Evolutionary conservation across 2,797 vertebrate genomes (phyloP).

Genomic region (Eupleurogrammus muticus): DNA sequence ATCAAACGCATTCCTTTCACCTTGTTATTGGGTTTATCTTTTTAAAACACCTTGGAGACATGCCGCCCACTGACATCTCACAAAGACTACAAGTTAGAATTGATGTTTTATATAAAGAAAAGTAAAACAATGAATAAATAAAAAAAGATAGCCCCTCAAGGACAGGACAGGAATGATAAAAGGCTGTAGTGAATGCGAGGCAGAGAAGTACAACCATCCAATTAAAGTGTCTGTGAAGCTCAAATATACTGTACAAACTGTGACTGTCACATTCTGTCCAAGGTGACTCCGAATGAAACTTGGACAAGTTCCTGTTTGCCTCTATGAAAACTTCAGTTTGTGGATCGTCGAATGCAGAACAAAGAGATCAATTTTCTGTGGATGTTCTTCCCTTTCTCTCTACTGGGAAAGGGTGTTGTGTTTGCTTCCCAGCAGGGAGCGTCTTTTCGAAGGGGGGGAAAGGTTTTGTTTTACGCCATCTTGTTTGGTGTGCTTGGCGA

Average conservation of each 20-base stretch:
- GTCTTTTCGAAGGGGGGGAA: constrained; percentile 61
- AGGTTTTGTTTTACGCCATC: constrained; percentile 79
- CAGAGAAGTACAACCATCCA: constrained; percentile 36
- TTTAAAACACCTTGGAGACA: constrained; percentile 53
- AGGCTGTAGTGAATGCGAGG: constrained; percentile 43
- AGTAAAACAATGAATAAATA: constrained; percentile 50
- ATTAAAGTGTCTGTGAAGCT: constrained; percentile 35
- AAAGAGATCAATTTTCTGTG: constrained; percentile 27
- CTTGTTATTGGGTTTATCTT: constrained; percentile 54
- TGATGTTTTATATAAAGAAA: constrained; percentile 41
- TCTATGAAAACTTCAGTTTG: constrained; percentile 33
- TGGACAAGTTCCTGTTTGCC: constrained; percentile 34
- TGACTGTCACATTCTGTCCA: constrained; percentile 34
- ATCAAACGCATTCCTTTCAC: constrained; percentile 10
- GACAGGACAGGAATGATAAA: constrained; percentile 54
- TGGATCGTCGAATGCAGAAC: constrained; percentile 41
- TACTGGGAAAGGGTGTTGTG: constrained; percentile 32
- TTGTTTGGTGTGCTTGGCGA: constrained; percentile 73
- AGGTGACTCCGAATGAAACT: constrained; percentile 54
- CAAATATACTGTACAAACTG: constrained; percentile 20
- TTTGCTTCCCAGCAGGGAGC: constrained; percentile 61
- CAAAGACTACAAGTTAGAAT: constrained; percentile 43
- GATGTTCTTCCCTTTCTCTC: constrained; percentile 36
- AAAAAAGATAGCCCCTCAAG: constrained; percentile 56
- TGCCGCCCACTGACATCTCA: constrained; percentile 13